Evolutionary conservation across 1,140 invertebrate species (phyloP).

Genomic region (Meloidogyne chitwoodi): DNA sequence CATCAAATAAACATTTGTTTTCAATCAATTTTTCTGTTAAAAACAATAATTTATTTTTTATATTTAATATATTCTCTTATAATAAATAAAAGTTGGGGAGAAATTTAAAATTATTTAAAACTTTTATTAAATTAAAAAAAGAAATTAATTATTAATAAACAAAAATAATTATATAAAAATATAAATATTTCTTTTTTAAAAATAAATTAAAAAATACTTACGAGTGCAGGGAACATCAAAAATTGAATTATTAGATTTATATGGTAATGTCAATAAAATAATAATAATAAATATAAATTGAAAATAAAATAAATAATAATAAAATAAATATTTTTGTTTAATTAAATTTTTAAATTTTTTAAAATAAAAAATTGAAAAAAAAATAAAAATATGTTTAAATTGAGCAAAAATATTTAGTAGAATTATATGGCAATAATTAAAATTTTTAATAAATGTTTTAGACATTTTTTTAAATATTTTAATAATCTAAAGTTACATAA

Average conservation of each 20-base stretch:
- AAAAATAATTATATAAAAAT: neutral
- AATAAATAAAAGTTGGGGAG: no score
- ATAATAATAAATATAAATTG: neutral
- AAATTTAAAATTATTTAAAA: no score
- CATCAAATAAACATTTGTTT: constrained; percentile 56
- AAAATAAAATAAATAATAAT: neutral
- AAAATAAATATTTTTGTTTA: neutral
- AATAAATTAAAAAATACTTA: constrained; percentile 31
- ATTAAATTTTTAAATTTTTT: neutral
- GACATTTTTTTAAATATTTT: neutral
- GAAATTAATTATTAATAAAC: no score
- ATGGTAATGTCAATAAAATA: constrained; percentile 13
- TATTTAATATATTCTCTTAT: no score
- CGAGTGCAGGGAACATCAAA: constrained; percentile 55
- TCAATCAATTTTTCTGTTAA: constrained; percentile 58
- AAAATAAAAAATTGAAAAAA: neutral
- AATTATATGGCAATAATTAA: neutral
- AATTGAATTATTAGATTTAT: constrained; percentile 4
- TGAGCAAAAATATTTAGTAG: neutral
- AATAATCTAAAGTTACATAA: no score
- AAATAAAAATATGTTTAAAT: neutral
- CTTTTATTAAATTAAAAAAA: no score
- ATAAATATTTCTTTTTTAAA: neutral
- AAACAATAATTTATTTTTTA: no score
- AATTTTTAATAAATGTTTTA: neutral